Evolutionary conservation across 2,797 vertebrate species (phyloP).

Genomic region (Potorous gilbertii): DNA sequence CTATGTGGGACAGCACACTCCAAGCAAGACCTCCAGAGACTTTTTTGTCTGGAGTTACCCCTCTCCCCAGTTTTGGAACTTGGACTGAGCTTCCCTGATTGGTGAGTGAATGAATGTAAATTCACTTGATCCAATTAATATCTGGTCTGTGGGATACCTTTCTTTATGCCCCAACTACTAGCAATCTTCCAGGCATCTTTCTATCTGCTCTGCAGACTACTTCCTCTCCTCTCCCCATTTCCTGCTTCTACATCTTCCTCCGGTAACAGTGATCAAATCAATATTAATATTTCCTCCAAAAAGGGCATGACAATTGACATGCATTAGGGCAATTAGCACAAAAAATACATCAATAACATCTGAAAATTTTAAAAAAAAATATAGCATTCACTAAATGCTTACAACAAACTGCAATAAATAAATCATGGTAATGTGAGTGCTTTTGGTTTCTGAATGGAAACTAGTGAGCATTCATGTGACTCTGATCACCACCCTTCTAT

Average conservation of each 20-base stretch:
- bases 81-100: not conserved
- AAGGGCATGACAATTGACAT: not conserved
- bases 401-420: not conserved
- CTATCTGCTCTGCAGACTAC: not conserved
- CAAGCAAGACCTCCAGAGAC: not conserved
- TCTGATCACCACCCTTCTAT: not conserved
- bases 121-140: not conserved
- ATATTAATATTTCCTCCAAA: not conserved
- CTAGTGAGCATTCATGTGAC: not conserved
- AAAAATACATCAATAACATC: not conserved
- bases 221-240: not conserved
- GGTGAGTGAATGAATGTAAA: not conserved
- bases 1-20: not conserved
- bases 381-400: not conserved
- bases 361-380: not conserved
- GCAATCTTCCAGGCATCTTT: too few relatives aligned
- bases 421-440: not conserved
- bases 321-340: too few relatives aligned
- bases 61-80: too few relatives aligned
- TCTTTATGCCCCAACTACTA: not conserved
- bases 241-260: not conserved
- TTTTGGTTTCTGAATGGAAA: not conserved
- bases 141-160: not conserved
- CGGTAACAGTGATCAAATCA: not conserved
- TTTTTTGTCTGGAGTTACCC: too few relatives aligned